phyloP scores from a whole-genome alignment of 2,888 invertebrate species.

The Trissonchulus sp. region DNA sequence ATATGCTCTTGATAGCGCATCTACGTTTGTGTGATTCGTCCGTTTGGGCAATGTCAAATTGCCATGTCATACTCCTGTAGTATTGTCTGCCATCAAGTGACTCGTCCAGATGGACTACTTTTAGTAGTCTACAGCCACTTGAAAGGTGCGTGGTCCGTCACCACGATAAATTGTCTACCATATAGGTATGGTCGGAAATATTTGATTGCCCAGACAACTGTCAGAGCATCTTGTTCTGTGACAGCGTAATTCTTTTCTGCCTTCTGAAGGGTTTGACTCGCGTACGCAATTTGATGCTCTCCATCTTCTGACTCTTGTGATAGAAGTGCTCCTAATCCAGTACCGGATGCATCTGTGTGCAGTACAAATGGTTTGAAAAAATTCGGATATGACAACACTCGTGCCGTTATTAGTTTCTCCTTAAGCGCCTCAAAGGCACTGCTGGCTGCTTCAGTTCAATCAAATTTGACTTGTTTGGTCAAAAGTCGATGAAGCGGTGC shows the following conservation, averaged over 20 bases:
- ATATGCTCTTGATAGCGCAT: no score
- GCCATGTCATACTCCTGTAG: no score
- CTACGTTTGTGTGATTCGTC: no score
- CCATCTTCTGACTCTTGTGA: no score
- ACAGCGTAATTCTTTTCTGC: constrained; percentile 34
- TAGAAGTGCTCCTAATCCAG: no score
- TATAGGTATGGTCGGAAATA: constrained; percentile 29
- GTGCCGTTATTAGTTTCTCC: background rate
- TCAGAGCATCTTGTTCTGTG: constrained; percentile 32
- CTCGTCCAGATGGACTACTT: no score
- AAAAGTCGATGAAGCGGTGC: background rate
- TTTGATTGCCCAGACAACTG: constrained; percentile 34
- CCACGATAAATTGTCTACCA: background rate
- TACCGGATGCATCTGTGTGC: no score
- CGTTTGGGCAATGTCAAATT: no score
- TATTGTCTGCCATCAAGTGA: no score
- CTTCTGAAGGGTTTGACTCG: constrained; percentile 25
- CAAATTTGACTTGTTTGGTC: background rate
- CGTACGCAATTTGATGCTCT: no score
- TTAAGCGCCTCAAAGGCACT: background rate
- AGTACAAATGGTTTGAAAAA: constrained; percentile 14
- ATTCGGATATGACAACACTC: constrained; percentile 25
- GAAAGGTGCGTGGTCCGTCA: constrained; percentile 30
- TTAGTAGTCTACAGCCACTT: no score
- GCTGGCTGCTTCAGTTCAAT: constrained; percentile 2